phyloP scores from a whole-genome alignment of 1,140 invertebrate genomes.

The Ganaspis sp. region DNA sequence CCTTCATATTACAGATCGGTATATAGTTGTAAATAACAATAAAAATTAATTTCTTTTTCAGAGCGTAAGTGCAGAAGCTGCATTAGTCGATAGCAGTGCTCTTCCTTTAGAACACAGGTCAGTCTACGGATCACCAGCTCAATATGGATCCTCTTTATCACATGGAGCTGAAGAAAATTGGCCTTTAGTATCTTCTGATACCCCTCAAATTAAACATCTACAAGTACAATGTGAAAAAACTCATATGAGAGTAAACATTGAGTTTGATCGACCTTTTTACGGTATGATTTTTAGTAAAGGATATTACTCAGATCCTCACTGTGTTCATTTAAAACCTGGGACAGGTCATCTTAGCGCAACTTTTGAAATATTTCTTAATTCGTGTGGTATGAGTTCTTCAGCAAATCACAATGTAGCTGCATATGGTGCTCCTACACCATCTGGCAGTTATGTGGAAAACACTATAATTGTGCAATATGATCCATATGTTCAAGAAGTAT shows the following conservation, averaged over 20 bases:
- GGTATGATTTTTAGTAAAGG: conserved; percentile 97
- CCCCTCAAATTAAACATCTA: conserved; percentile 92
- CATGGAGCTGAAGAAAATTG: conserved; percentile 84
- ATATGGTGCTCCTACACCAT: conserved; percentile 88
- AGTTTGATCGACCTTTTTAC: conserved; percentile 96
- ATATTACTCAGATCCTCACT: conserved; percentile 92
- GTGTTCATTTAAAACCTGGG: conserved; percentile 92
- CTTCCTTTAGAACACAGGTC: conserved; percentile 87
- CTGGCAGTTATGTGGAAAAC: conserved; percentile 95
- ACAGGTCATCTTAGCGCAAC: conserved; percentile 92
- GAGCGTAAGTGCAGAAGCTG: conserved; percentile 85
- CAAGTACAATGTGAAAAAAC: conserved; percentile 98
- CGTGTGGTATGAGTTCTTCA: conserved; percentile 92
- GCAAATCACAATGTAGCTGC: conserved; percentile 89
- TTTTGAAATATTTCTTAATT: conserved; percentile 94
- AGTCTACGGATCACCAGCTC: conserved; percentile 84
- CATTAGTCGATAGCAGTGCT: conserved; percentile 85
- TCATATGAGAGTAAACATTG: conserved; percentile 95
- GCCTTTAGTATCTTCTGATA: conserved; percentile 89
- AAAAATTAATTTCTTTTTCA: conserved; percentile 77
- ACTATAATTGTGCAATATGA: conserved; percentile 97
- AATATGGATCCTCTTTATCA: conserved; percentile 77
- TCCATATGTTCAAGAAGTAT: conserved; percentile 94
- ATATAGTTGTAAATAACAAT: too few relatives aligned
- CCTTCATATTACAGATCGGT: too few relatives aligned